phyloP scores from a whole-genome alignment of 2,888 invertebrate genomes.

The Empis livida region DNA sequence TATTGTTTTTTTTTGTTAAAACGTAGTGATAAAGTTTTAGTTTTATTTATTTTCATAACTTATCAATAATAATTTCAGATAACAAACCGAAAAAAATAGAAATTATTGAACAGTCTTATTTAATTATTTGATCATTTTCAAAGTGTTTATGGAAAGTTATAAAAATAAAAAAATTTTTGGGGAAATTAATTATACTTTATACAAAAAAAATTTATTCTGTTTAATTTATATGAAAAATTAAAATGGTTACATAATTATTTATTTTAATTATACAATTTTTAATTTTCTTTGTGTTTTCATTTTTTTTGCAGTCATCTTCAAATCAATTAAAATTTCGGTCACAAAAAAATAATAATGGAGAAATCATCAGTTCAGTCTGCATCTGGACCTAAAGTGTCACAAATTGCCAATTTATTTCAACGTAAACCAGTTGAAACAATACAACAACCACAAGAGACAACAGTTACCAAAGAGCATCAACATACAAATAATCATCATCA shows the following conservation, averaged over 20 bases:
- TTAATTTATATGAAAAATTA: background rate
- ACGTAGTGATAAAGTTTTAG: too few species aligned
- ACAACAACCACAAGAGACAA: constrained; percentile 20
- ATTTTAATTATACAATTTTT: background rate
- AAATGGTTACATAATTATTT: background rate
- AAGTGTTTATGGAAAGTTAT: too few species aligned
- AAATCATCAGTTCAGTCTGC: constrained; percentile 31
- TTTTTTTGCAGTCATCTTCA: background rate
- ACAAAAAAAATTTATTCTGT: too few species aligned
- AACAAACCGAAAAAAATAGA: too few species aligned
- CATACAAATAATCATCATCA: constrained; percentile 11
- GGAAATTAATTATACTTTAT: too few species aligned
- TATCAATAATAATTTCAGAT: too few species aligned
- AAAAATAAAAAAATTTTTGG: too few species aligned
- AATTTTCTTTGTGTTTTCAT: background rate
- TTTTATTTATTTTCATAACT: too few species aligned
- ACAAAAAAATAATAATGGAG: background rate
- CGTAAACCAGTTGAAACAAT: constrained; percentile 45
- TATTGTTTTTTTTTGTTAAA: too few species aligned
- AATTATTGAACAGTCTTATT: too few species aligned
- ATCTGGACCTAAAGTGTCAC: constrained; percentile 72
- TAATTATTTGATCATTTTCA: too few species aligned
- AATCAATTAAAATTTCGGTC: background rate
- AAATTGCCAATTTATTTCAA: constrained; percentile 85
- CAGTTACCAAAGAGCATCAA: constrained; percentile 26